These are phyloP conservation scores for Hippocampus mohnikei DNA, from an alignment of 2,113 vertebrate genomes.

Conservation along the genomic window DNA sequence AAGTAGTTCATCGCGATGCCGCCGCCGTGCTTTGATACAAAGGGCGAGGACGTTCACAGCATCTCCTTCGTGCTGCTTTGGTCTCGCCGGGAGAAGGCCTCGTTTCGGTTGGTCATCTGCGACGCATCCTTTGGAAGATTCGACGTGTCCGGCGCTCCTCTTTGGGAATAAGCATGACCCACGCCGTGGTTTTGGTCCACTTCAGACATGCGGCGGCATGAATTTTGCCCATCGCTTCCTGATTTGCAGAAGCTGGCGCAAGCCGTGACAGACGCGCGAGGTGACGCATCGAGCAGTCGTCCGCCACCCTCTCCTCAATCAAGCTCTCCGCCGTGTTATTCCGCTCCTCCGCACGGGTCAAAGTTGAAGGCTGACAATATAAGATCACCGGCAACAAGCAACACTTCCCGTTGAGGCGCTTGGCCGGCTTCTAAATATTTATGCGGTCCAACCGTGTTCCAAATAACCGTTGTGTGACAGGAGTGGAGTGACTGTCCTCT, in stretches of 20 bases:
- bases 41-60: slow-evolving; percentile 49
- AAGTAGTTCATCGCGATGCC: slow-evolving; percentile 33
- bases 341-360: slow-evolving; percentile 26
- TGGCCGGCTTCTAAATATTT: slow-evolving; percentile 32
- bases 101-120: slow-evolving; percentile 40
- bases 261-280: slow-evolving; percentile 43
- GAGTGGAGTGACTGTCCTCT: slow-evolving; percentile 26
- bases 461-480: slow-evolving; percentile 29
- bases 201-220: slow-evolving; percentile 24
- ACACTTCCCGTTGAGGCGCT: slow-evolving; percentile 28
- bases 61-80: slow-evolving; percentile 20
- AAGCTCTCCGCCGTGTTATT: slow-evolving; percentile 3
- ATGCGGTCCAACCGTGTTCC: slow-evolving; percentile 20
- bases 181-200: slow-evolving; percentile 24
- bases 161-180: slow-evolving; percentile 58
- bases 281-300: slow-evolving; percentile 42
- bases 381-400: slow-evolving; percentile 51
- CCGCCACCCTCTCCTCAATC: slow-evolving; percentile 17
- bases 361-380: slow-evolving; percentile 44
- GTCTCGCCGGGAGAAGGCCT: slow-evolving; percentile 22
- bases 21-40: slow-evolving; percentile 33
- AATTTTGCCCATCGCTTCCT: slow-evolving; percentile 43
- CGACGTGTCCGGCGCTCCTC: slow-evolving; percentile 57
- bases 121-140: slow-evolving; percentile 23
- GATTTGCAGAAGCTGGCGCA: slow-evolving; percentile 57